A percentile compares a stretch with the other conserved stretches of the same genome.
Evolutionary conservation across 2,113 vertebrate species (phyloP).

Genomic region (Podarcis raffonei): DNA sequence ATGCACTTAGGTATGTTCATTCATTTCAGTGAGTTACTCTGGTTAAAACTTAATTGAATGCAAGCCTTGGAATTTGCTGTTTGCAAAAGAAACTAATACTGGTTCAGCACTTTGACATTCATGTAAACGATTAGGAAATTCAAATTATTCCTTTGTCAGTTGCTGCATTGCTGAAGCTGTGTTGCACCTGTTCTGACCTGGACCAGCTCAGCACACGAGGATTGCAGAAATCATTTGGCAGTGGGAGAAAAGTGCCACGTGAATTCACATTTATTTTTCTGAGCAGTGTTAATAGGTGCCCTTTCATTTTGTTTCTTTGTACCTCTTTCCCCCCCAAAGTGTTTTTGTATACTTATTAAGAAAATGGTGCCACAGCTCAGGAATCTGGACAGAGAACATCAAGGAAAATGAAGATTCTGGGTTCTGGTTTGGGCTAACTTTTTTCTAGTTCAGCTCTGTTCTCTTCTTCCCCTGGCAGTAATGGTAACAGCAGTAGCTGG

Average conservation of each 20-base stretch:
- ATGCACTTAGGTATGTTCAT: no score
- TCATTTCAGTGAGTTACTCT: no score
- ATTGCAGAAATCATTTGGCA: background rate
- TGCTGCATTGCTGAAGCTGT: background rate
- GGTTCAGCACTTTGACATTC: no score
- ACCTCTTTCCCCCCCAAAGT: background rate
- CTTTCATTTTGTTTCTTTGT: background rate
- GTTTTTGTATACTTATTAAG: constrained; percentile 5
- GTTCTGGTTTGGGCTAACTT: constrained; percentile 60
- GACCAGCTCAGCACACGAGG: background rate
- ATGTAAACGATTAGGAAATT: no score
- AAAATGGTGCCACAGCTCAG: constrained; percentile 23
- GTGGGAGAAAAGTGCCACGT: background rate
- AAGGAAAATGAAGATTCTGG: constrained; percentile 60
- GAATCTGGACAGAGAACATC: constrained; percentile 46
- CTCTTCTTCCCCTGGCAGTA: constrained; percentile 92
- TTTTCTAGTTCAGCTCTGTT: constrained; percentile 83
- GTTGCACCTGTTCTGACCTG: background rate
- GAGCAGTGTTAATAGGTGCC: background rate
- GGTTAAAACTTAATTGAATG: no score
- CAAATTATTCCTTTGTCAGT: background rate
- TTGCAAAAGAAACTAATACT: no score
- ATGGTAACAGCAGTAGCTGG: constrained; percentile 99
- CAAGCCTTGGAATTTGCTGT: no score
- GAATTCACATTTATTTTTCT: background rate